phyloP scores from a whole-genome alignment of 2,797 vertebrate species.

The Poeciliopsis paucimaculata region DNA sequence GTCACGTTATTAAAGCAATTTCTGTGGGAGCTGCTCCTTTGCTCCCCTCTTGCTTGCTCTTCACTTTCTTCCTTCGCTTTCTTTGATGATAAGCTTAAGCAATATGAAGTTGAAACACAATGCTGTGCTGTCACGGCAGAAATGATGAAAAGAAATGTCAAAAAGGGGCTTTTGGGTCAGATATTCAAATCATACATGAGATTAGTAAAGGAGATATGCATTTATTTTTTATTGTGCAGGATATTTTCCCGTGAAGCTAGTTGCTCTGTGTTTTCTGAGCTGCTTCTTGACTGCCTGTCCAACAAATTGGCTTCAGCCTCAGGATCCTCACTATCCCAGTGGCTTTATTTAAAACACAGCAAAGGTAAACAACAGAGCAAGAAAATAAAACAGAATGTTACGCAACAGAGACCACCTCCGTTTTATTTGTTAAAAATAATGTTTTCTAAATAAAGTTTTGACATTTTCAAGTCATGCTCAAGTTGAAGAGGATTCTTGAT shows the following conservation, averaged over 20 bases:
- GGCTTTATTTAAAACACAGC: neutral
- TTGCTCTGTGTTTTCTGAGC: conserved; percentile 11
- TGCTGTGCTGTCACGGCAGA: conserved; percentile 32
- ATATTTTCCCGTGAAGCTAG: conserved; percentile 10
- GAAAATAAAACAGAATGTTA: neutral
- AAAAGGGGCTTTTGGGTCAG: conserved; percentile 10
- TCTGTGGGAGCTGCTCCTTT: conserved; percentile 27
- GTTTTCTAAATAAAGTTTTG: neutral
- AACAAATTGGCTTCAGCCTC: conserved; percentile 50
- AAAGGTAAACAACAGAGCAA: neutral
- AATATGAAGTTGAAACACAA: conserved; percentile 27
- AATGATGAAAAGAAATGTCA: conserved; percentile 22
- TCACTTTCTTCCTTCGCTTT: conserved; percentile 8
- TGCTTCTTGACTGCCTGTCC: conserved; percentile 34
- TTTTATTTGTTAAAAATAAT: neutral
- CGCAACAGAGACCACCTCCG: neutral
- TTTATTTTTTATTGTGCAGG: neutral
- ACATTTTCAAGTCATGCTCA: neutral
- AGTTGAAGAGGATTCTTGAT: neutral
- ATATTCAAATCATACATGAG: neutral
- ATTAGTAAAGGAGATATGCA: neutral
- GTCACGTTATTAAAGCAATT: conserved; percentile 62
- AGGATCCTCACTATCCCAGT: conserved; percentile 19
- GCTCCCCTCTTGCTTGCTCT: conserved; percentile 8
- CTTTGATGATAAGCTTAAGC: conserved; percentile 68